Conservation (phyloP, 2,113 vertebrate genomes). For the Vicugna pacos region DNA sequence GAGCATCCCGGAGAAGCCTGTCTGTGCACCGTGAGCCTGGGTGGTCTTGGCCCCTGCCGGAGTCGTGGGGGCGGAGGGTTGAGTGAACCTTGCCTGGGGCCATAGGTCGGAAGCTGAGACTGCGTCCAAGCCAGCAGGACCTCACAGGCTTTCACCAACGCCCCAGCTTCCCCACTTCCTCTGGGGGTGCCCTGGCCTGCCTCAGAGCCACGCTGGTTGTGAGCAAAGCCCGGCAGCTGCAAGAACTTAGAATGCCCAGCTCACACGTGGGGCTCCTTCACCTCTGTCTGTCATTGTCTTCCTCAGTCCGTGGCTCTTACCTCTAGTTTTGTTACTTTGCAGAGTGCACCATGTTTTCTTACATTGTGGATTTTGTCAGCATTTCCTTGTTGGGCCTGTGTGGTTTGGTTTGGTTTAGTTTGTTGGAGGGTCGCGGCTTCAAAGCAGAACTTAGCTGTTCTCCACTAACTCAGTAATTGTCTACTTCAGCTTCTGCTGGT, state of each 20-base stretch:
- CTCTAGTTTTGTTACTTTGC: neutral
- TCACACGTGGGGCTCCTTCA: neutral
- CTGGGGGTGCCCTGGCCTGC: neutral
- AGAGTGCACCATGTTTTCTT: neutral
- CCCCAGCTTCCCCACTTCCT: slow-evolving; percentile 36
- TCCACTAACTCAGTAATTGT: neutral
- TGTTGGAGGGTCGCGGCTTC: neutral
- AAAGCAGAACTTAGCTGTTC: neutral
- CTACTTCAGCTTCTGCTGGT: neutral
- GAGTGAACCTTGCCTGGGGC: slow-evolving; percentile 30
- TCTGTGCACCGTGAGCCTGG: neutral
- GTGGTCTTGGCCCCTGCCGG: slow-evolving; percentile 49
- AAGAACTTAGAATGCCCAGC: neutral
- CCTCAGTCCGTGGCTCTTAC: neutral
- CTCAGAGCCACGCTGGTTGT: neutral
- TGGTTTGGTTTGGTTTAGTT: neutral
- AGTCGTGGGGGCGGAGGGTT: neutral
- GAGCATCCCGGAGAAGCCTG: neutral
- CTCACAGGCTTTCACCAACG: neutral
- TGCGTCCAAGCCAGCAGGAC: neutral
- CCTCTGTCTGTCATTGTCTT: neutral
- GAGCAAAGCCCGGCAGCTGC: neutral
- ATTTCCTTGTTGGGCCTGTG: neutral
- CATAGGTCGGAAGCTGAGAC: neutral
- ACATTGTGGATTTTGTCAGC: neutral